Evolutionary conservation across 2,113 vertebrate species (phyloP), one percentile per base, ranked within the genome.

Genomic region (Regulus satrapa): DNA sequence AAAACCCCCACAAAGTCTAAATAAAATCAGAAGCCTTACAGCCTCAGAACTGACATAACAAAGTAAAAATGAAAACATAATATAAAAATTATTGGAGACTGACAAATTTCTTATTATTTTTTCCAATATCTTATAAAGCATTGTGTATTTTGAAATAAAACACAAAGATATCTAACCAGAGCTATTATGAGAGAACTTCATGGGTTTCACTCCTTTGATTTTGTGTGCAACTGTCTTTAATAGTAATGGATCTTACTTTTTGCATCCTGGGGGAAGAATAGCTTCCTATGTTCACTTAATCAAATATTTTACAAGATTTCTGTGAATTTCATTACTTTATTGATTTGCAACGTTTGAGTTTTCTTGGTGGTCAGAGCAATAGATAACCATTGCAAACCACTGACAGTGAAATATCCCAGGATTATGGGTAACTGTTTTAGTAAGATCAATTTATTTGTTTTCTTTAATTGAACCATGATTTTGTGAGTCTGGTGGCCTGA

Each of bases 41-140:
- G 46, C 21, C 56, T 89, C 55, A 77, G 56, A 97, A 95, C 85
- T 69, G 68, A 95, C 95, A 41, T 84, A 95, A 92, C 85, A 96
- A 81, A 52, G 51, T 66, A 78, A 80, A 73, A 84, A 91, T 29
- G 10, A 63, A 62, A 86, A 89, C 29, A 67, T 48, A 87, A 91
- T 40, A 79, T 15, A 72, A 84, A 79, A 66, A 59, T 9, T 41
- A 89, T 85, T 59, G 75, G 82, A 94, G 73, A 78, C n/a, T 72
- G 56, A 80, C 25, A 71, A 86, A 94, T 89, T 86, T 75, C 31
- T 84, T 87, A 45, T 26, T 80, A 86, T 36, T 94, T 72, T 87
- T 96, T 94, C 59, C 28, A 87, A 83, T 12, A 67, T 36, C 62
- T 82, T 77, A 88, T 51, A 48, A 89, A 93, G 55, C 64, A 85